A percentile compares a stretch with the other conserved stretches of the same genome.
Evolutionary conservation across 2,888 invertebrate genomes (phyloP).

Genomic region (Melipona beecheii): DNA sequence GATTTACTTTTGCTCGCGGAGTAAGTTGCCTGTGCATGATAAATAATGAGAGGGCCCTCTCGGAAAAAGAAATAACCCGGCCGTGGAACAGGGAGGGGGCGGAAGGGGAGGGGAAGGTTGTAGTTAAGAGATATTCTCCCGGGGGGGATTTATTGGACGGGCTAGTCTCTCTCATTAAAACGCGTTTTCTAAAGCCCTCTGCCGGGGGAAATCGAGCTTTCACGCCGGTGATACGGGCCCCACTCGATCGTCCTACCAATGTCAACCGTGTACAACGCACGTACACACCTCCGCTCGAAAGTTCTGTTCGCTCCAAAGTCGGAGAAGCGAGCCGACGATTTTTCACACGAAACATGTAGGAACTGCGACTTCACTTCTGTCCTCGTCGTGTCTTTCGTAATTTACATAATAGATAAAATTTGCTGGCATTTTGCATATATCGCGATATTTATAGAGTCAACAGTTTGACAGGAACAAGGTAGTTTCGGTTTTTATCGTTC

Average conservation of each 20-base stretch:
- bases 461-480: neutral
- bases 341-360: no score
- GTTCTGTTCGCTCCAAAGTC: no score
- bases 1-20: conserved; percentile 60
- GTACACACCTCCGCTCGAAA: no score
- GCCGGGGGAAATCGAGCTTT: neutral
- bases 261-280: no score
- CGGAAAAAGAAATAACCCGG: conserved; percentile 47
- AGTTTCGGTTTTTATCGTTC: no score
- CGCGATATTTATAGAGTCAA: no score
- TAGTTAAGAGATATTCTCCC: conserved; percentile 42
- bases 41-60: conserved; percentile 46
- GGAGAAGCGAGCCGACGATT: no score
- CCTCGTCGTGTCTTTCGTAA: no score
- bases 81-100: neutral
- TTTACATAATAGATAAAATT: neutral
- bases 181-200: conserved; percentile 16
- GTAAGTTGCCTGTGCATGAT: conserved; percentile 45
- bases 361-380: no score
- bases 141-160: conserved; percentile 32
- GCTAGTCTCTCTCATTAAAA: conserved; percentile 30
- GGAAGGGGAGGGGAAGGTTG: neutral
- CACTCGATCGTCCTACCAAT: neutral
- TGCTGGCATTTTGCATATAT: neutral
- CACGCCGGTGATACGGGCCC: conserved; percentile 2